phyloP scores from a whole-genome alignment of 2,113 vertebrate genomes.

The Bubo blakistoni region DNA sequence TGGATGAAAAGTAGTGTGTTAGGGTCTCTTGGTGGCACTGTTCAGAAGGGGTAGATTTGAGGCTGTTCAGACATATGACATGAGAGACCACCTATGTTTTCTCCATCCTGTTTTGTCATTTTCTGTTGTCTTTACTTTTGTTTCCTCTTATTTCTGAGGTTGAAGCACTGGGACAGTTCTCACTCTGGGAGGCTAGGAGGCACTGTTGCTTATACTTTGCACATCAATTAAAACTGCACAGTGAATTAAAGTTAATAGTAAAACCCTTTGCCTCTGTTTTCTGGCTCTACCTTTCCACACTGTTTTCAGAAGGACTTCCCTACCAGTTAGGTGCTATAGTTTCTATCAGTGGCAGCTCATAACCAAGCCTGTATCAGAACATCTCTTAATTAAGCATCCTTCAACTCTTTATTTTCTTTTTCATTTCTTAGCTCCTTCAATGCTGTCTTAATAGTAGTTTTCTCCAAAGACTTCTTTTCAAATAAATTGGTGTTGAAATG shows the following conservation, averaged over 20 bases:
- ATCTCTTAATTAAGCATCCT: background rate
- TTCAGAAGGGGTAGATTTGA: background rate
- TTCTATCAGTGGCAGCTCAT: background rate
- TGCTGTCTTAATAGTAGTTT: background rate
- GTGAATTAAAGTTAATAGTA: background rate
- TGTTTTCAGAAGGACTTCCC: background rate
- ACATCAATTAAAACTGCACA: background rate
- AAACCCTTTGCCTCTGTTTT: background rate
- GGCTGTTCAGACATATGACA: background rate
- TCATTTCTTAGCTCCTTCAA: background rate
- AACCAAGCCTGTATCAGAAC: background rate
- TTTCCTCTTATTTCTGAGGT: background rate
- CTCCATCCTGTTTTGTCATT: background rate
- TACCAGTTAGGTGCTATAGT: background rate
- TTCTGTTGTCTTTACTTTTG: background rate
- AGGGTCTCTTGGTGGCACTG: background rate
- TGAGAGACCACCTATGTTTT: background rate
- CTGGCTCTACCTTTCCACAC: background rate
- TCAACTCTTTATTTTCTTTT: background rate
- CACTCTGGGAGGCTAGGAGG: background rate
- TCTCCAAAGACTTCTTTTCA: background rate
- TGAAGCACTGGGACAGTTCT: background rate
- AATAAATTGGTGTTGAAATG: slow-evolving; percentile 12
- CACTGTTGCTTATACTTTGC: background rate
- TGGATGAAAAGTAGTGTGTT: background rate